A percentile compares a stretch with the other conserved stretches of the same genome.
Conservation (phyloP, 1,140 invertebrate genomes). For the Battus philenor region DNA sequence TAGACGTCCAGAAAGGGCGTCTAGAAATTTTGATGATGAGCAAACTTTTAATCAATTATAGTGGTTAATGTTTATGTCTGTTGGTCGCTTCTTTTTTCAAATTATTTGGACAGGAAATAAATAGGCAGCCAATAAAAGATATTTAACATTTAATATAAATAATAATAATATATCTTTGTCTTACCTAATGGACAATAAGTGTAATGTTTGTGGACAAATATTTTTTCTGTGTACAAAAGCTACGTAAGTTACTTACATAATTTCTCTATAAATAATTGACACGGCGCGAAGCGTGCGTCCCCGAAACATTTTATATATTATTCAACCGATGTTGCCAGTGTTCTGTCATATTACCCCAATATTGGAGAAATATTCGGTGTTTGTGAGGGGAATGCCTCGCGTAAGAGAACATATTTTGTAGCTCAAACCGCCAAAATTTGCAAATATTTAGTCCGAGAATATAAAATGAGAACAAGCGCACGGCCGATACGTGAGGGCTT, state of each 20-base stretch:
- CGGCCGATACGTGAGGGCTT: background rate
- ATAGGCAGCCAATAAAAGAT: no score
- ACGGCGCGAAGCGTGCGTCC: constrained; percentile 39
- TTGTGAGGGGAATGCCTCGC: constrained; percentile 47
- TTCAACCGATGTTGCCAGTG: constrained; percentile 60
- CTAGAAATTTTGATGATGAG: no score
- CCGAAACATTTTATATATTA: constrained; percentile 58
- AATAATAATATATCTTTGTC: no score
- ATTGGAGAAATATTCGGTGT: constrained; percentile 62
- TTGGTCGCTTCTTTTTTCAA: no score
- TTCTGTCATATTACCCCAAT: constrained; percentile 69
- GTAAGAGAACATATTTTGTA: constrained; percentile 1
- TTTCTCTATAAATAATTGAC: constrained; percentile 71
- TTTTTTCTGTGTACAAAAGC: constrained; percentile 18
- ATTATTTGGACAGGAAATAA: no score
- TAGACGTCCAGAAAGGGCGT: no score
- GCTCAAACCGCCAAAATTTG: constrained; percentile 3
- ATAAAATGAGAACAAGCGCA: background rate
- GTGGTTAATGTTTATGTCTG: no score
- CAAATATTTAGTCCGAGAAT: constrained; percentile 9
- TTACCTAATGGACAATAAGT: no score
- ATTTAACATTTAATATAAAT: no score
- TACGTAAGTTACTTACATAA: constrained; percentile 52
- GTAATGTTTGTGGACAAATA: no score
- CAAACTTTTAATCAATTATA: no score